Evolutionary conservation across 2,113 vertebrate genomes (phyloP).

Genomic region (Xiphophorus maculatus): DNA sequence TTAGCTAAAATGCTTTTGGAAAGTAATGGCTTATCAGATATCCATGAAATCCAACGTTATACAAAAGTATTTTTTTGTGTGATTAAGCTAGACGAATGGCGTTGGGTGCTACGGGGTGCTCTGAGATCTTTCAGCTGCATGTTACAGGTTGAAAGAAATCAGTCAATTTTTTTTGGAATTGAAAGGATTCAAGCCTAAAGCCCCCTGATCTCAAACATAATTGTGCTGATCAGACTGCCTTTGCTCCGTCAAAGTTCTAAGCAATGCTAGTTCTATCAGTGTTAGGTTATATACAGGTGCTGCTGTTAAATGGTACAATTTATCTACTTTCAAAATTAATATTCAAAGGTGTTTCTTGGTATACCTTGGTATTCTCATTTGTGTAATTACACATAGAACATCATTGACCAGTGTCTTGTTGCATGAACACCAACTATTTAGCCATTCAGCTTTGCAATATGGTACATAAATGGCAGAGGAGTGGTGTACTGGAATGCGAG

Average conservation of each 20-base stretch:
- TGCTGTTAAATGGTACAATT: not conserved
- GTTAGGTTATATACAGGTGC: not conserved
- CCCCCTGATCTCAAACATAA: constrained; percentile 7
- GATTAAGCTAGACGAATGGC: not conserved
- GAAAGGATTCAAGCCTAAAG: constrained; percentile 1
- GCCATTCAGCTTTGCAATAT: constrained; percentile 45
- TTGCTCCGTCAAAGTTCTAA: not conserved
- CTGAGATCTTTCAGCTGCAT: not conserved
- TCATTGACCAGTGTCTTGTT: constrained; percentile 27
- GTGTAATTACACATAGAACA: constrained; percentile 42
- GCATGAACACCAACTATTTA: constrained; percentile 21
- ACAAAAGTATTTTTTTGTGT: not conserved
- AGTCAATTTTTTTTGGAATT: constrained; percentile 3
- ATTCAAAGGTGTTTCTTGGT: constrained; percentile 5
- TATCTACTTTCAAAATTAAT: not conserved
- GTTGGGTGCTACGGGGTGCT: not conserved
- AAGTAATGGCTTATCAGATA: not conserved
- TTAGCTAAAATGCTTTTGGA: not conserved
- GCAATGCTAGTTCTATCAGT: not conserved
- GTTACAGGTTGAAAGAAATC: not conserved
- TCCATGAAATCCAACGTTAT: not conserved
- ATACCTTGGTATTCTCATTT: constrained; percentile 34
- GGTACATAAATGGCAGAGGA: constrained; percentile 64
- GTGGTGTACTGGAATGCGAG: constrained; percentile 58
- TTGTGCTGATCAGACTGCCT: not conserved